A percentile compares a stretch with the other conserved stretches of the same genome.
These are phyloP conservation scores for Aleiodes leptofemur DNA, from an alignment of 2,888 invertebrate species.

Conservation along the genomic window DNA sequence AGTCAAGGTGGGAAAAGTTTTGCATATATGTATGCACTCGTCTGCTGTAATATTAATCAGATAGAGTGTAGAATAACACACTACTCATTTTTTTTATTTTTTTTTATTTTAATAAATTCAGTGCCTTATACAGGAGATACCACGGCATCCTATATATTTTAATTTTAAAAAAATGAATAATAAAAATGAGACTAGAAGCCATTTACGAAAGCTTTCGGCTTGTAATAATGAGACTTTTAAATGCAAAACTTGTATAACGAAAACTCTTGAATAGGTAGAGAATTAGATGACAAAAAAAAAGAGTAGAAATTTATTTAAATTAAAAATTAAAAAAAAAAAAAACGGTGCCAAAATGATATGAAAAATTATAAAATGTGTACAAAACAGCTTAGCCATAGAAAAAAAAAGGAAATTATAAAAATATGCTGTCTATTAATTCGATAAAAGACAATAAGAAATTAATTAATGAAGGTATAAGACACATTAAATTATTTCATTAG, in stretches of 20 bases:
- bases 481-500: background rate
- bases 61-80: conserved; percentile 2
- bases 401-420: conserved; percentile 46
- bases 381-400: conserved; percentile 56
- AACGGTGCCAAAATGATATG: conserved; percentile 66
- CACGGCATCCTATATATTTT: background rate
- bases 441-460: conserved; percentile 50
- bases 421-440: conserved; percentile 43
- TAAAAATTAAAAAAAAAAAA: conserved; percentile 34
- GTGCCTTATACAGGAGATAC: conserved; percentile 61
- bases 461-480: conserved; percentile 34
- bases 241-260: conserved; percentile 22
- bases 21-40: too few species aligned
- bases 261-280: conserved; percentile 35
- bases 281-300: conserved; percentile 34
- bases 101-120: conserved; percentile 55
- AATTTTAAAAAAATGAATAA: background rate
- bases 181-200: conserved; percentile 15
- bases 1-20: background rate
- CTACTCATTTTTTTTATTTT: conserved; percentile 31
- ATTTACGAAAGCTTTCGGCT: conserved; percentile 32
- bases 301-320: conserved; percentile 35
- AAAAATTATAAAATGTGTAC: conserved; percentile 8
- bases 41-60: conserved; percentile 37
- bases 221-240: conserved; percentile 28